Base-by-base conservation (phyloP, 1,140 invertebrate species). In the Papilio polytes region DNA sequence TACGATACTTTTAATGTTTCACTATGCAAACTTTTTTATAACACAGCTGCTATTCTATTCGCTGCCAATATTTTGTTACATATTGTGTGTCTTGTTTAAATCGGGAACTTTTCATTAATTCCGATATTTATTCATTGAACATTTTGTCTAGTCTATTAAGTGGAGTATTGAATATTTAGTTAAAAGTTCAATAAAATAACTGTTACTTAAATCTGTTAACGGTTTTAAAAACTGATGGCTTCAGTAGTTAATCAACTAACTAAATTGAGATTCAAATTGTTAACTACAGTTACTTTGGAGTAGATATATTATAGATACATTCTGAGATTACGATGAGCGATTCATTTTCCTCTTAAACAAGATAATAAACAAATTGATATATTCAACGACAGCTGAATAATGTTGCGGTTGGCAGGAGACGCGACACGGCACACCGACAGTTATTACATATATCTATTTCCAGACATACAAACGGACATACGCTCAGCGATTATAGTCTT, bases 321-420 rank as follows among this genome's bases (percentile, higher is more conserved):
- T 36, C 63, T 12, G 26, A 26, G 26, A 36, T 31, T 15, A 26
- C 63, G 63, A 70, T 31, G 63, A 70, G 26, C 63, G 63, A 36
- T 31, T 36, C 13, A 70, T 70, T 70, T 70, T 70, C 63, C 63
- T 31, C 63, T 31, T 31, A 18, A 70, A 31, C 63, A 70, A 15
- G 26, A 70, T 70, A 70, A 70, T 70, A 31, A 70, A 36, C 63
- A 70, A 70, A 70, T 70, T 31, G 59, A 63, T 70, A 31, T 70
- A 36, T 70, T 70, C 22, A 70, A 4, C 63, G 63, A 70, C 63
- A 70, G 63, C 26, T 70, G 63, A 70, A 26, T 70, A 31, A 31
- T 70, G 63, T 31, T 31, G 63, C 63, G 22, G 63, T 70, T 31
- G 63, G 63, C 63, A 31, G 22, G 63, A 70, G 63, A 31, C 63